Conservation (phyloP, 92 coral and sea anemone genomes). For the Umimayanthus chanpuru region DNA sequence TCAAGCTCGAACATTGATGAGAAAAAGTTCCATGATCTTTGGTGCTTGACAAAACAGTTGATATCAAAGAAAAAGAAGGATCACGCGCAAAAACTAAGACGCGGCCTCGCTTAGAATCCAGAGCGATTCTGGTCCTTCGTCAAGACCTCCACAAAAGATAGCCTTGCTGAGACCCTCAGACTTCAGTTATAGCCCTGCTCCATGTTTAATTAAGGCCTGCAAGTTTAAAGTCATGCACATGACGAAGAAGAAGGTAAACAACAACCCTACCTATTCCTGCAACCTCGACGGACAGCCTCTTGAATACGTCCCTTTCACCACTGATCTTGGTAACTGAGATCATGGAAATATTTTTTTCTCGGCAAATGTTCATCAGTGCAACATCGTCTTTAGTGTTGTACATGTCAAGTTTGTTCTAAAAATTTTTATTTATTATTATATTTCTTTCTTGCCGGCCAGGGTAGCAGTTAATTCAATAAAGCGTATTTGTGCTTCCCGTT, state of each 20-base stretch:
- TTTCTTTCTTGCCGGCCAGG: too few species aligned
- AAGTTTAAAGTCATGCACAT: conserved; percentile 11
- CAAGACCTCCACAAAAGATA: too few species aligned
- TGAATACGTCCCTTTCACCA: conserved; percentile 22
- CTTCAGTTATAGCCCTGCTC: too few species aligned
- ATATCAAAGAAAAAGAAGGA: conserved; percentile 48
- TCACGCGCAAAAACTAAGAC: conserved; percentile 42
- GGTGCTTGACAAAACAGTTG: too few species aligned
- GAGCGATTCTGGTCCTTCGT: conserved; percentile 53
- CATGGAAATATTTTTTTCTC: too few species aligned
- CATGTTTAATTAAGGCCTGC: background rate
- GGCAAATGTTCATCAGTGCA: too few species aligned
- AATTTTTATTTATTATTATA: too few species aligned
- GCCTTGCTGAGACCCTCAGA: too few species aligned
- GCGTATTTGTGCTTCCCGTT: too few species aligned
- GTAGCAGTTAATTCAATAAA: too few species aligned
- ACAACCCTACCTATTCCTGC: background rate
- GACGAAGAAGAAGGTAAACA: conserved; percentile 11
- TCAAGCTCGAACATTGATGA: background rate
- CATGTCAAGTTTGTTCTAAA: too few species aligned
- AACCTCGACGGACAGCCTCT: conserved; percentile 26
- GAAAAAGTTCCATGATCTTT: background rate
- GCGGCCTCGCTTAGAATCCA: conserved; percentile 51
- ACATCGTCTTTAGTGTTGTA: too few species aligned
- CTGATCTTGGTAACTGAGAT: conserved; percentile 47